These are phyloP conservation scores for Sinopyrophorus schimmeli DNA, from an alignment of 2,888 invertebrate genomes.

Conservation along the genomic window DNA sequence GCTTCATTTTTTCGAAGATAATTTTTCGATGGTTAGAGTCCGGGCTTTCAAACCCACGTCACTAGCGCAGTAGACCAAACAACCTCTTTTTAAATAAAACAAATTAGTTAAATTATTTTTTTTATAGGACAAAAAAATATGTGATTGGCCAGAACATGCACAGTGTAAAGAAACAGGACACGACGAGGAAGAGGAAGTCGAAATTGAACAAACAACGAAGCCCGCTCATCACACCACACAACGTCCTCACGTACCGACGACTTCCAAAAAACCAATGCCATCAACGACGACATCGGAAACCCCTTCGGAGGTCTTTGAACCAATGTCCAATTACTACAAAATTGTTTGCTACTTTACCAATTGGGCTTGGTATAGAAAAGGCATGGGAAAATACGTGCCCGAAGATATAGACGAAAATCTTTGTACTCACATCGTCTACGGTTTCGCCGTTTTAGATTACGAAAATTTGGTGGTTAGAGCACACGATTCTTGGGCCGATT, in stretches of 20 bases:
- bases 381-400: conserved; percentile 79
- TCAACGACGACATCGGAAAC: conserved; percentile 50
- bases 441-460: conserved; percentile 88
- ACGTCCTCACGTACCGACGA: conserved; percentile 42
- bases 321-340: conserved; percentile 71
- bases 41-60: no score
- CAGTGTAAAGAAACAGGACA: conserved; percentile 54
- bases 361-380: conserved; percentile 91
- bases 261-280: conserved; percentile 46
- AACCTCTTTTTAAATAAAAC: no score
- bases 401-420: conserved; percentile 84
- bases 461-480: conserved; percentile 77
- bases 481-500: conserved; percentile 89
- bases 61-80: no score
- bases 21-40: no score
- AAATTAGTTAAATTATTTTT: no score
- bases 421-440: conserved; percentile 92
- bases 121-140: conserved; percentile 62
- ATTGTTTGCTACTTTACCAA: conserved; percentile 91
- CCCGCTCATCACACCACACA: conserved; percentile 28
- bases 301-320: conserved; percentile 53
- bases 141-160: conserved; percentile 73
- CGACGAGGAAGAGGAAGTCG: conserved; percentile 8
- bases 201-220: conserved; percentile 24
- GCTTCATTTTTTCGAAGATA: no score